Base-by-base conservation (phyloP, 2,113 vertebrate genomes). In the Nycticorax nycticorax region DNA sequence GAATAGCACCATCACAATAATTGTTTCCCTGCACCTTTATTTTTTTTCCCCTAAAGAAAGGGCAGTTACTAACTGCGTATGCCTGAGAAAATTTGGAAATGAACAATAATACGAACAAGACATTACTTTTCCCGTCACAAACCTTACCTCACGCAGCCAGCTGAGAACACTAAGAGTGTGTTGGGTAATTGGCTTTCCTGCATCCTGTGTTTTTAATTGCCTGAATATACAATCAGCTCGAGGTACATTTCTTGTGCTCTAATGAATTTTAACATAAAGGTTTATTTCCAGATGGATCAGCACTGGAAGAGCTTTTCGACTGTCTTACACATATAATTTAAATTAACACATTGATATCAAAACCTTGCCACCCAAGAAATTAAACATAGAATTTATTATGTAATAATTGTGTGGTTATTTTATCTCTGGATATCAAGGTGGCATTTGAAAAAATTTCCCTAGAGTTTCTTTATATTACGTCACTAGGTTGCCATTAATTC, bases 101-200 rank as follows among this genome's bases (percentile, higher is more conserved):
- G 59, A 94, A 80, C 75, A 69, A 28, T 66, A 82, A 84, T 88
- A 79, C 0, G 60, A 96, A 88, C 57, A 85, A 83, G 63, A 50
- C 30, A 82, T 85, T 96, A 55, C 75, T 88, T 94, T 82, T 94
- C 37, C 45, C 71, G 93, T 94, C 82, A 83, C 48, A 93, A 93
- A 71, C 66, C 47, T 86, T 89, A 57, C 88, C 76, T 96, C 63
- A 74, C 50, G 60, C 87, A 90, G 73, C 74, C 92, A 95, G 67
- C 86, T 97, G 81, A 92, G 76, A 93, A 79, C 71, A 80, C 47
- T 86, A 52, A 47, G 72, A 60, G 33, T 79, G 66, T 79, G 45
- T 92, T 89, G 60, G 84, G 75, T 96, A 95, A 95, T 97, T 97
- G 77, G 71, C 79, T 96, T 95, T 94, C 69, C 63, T 91, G 73